Evolutionary conservation across 2,888 invertebrate species (phyloP).

Genomic region (Sialis fuliginosa): DNA sequence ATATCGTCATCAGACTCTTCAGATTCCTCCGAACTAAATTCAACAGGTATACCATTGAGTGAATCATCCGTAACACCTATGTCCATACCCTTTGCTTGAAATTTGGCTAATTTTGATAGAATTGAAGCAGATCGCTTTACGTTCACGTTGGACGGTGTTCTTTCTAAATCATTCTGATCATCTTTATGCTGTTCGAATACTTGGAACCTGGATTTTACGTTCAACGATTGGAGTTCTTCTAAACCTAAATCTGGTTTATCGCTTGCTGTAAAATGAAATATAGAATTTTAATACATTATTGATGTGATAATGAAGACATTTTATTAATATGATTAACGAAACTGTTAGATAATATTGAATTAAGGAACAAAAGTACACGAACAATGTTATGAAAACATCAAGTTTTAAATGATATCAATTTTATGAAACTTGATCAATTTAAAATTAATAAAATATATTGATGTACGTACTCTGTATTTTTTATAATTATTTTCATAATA

Average conservation of each 20-base stretch:
- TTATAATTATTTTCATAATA: too few relatives aligned
- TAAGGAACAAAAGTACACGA: too few relatives aligned
- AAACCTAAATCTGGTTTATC: constrained; percentile 74
- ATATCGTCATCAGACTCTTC: constrained; percentile 39
- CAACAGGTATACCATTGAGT: constrained; percentile 53
- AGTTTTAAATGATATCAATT: too few relatives aligned
- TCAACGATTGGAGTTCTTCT: constrained; percentile 61
- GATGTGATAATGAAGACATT: too few relatives aligned
- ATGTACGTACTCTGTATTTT: too few relatives aligned
- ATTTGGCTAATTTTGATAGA: constrained; percentile 64
- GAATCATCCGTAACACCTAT: constrained; percentile 61
- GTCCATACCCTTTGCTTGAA: constrained; percentile 70
- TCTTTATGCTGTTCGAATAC: constrained; percentile 51
- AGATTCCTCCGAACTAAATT: constrained; percentile 49
- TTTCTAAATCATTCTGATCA: constrained; percentile 23
- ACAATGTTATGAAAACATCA: too few relatives aligned
- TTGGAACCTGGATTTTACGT: constrained; percentile 71
- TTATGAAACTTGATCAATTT: too few relatives aligned
- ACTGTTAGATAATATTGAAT: too few relatives aligned
- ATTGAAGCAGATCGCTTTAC: constrained; percentile 57
- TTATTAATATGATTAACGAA: too few relatives aligned
- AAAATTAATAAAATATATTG: too few relatives aligned
- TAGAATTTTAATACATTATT: neutral
- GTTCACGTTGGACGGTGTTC: constrained; percentile 30
- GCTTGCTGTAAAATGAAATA: constrained; percentile 39